Evolutionary conservation across 2,888 invertebrate species (phyloP), one percentile per base, ranked within the genome.

Genomic region (Drosophila cognata): DNA sequence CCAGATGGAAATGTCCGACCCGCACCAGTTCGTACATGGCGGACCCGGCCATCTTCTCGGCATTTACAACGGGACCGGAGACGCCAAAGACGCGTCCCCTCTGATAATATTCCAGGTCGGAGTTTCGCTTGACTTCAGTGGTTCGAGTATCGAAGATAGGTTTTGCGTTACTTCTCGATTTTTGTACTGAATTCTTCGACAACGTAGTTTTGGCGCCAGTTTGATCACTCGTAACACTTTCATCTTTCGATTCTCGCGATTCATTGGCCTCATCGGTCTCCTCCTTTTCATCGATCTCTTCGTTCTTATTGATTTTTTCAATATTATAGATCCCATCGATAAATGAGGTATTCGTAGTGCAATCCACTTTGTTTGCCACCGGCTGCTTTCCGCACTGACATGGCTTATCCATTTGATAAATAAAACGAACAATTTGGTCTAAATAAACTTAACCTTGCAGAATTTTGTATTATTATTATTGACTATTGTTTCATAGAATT

Each of bases 1-100:
- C 99, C 90, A 99, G 94, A 94, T 99, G 99, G 87, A 96, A 96
- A 94, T 99, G 99, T 1, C 99, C 99, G 36, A 99, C 99, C 84
- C 99, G 96, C 72, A 99, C 99, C 94, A 99, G 94, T 94, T 99
- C 99, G 96, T 99, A 99, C 99, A 99, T 99, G 95, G 99, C 99
- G 21, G 99, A 97, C 65, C 99, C 99, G 73, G 99, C 96, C 99
- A 99, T 99, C 93, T 97, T 96, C 93, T 99, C 98, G 78, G 99
- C 99, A 77, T 98, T 99, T 50, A 99, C 99, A 94, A 99, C 99
- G 98, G 99, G 99, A 78, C 99, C 99, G 58, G 99, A 99, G 16
- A 99, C 99, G n/a, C 98, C 99, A 92, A 96, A 98, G 33, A 99
- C 99, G 93, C 97, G 98, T 77, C 99, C 99, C n/a, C 18, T 59